Base-by-base conservation (phyloP, 37 sponge, comb jelly and placozoan genomes). In the Oscarella lobularis region DNA sequence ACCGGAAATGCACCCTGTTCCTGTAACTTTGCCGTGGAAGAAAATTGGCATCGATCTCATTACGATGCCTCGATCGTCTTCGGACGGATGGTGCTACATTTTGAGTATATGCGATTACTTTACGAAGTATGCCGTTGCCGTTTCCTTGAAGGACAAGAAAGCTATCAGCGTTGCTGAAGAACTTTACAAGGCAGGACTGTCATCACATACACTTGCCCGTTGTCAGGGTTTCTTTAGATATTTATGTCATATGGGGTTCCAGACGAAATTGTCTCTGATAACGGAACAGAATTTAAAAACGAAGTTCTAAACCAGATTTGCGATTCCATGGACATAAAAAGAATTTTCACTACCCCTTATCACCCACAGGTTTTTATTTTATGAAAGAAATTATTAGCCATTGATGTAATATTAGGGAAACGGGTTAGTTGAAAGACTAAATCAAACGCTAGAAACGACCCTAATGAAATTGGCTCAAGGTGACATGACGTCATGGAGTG, bases 41-140 rank as follows among this genome's bases (percentile, higher is more conserved):
- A 2, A 78, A 3, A 29, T 78, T 67, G 79, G 79, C 3, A 79
- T 79, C 35, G 80, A 79, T 66, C 74, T 79, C 39, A 79, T 79
- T 33, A 74, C 34, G 36, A 36, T 77, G 66, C 66, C 77, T 77
- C n/a, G 36, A n/a, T 67, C 30, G 69, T 71, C 38, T 69, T 70
- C 78, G 38, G 66, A n/a, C n/a, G n/a, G n/a, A n/a, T n/a, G n/a
- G n/a, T n/a, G n/a, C n/a, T n/a, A n/a, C n/a, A n/a, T n/a, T n/a
- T n/a, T n/a, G n/a, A n/a, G n/a, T n/a, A n/a, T n/a, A n/a, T n/a
- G n/a, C n/a, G n/a, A n/a, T n/a, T n/a, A n/a, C 36, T 77, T 78
- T 33, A 70, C 79, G 3, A 78, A 78, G 40, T 78, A 40, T 39
- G 27, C 79, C 36, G 80, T 73, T 48, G 80, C 80, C 3, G 2